These are phyloP conservation scores for Listronotus bonariensis DNA, from an alignment of 1,140 invertebrate genomes.

Conservation along the genomic window DNA sequence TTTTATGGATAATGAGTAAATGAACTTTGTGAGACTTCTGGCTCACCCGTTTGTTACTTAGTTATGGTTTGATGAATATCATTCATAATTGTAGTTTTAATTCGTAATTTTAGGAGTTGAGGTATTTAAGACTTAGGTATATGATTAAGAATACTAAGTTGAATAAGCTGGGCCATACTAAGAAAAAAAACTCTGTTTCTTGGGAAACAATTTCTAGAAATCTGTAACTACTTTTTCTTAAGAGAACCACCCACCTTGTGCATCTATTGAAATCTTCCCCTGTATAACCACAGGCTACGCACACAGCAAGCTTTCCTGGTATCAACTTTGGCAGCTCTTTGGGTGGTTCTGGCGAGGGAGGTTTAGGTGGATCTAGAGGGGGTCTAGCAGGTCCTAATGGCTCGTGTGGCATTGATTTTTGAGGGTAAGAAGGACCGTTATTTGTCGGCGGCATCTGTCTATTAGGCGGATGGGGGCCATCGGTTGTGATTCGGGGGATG, in stretches of 20 bases:
- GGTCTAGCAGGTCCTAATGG: not conserved
- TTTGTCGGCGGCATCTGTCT: not conserved
- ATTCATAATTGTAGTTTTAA: too few species aligned
- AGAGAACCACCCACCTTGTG: conserved; percentile 55
- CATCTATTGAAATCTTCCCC: conserved; percentile 74
- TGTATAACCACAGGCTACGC: conserved; percentile 71
- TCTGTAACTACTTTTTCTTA: too few species aligned
- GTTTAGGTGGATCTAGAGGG: conserved; percentile 27
- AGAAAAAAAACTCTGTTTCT: too few species aligned
- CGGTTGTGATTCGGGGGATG: conserved; percentile 28
- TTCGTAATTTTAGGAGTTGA: too few species aligned
- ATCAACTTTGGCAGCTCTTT: conserved; percentile 62
- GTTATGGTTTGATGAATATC: too few species aligned
- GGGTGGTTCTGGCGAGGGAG: conserved; percentile 51
- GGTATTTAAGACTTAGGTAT: too few species aligned
- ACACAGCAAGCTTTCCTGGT: conserved; percentile 71
- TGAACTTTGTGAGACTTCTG: too few species aligned
- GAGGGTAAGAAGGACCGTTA: not conserved
- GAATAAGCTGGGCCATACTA: too few species aligned
- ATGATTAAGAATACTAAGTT: too few species aligned
- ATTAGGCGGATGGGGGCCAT: not conserved
- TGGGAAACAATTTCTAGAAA: too few species aligned
- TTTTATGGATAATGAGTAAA: too few species aligned
- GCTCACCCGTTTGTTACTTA: too few species aligned
- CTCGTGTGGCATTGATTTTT: not conserved